Conservation (phyloP, 2,888 invertebrate genomes). For the Lomographa bimaculata region DNA sequence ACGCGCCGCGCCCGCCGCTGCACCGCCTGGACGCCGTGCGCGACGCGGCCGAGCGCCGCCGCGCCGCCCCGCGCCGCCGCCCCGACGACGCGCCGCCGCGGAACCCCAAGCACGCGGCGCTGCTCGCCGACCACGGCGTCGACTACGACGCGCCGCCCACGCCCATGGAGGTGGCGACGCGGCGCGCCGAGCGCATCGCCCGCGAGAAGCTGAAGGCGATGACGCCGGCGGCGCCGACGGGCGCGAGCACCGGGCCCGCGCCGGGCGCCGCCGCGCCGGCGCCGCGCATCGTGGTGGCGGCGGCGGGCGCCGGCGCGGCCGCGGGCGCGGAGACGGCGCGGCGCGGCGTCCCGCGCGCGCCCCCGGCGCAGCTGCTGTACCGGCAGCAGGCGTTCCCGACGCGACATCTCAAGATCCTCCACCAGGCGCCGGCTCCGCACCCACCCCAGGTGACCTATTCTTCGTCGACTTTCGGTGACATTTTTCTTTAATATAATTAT, state of each 20-base stretch:
- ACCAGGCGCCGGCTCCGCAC: constrained; percentile 58
- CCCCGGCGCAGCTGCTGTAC: constrained; percentile 83
- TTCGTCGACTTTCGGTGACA: too few species aligned
- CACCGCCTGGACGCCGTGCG: constrained; percentile 90
- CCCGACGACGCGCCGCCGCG: constrained; percentile 86
- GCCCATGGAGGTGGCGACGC: constrained; percentile 91
- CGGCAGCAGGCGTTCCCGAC: constrained; percentile 83
- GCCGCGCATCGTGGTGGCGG: constrained; percentile 73
- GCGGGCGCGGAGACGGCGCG: constrained; percentile 55
- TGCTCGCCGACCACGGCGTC: constrained; percentile 92
- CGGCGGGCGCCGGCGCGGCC: constrained; percentile 38
- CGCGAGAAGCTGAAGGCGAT: constrained; percentile 88
- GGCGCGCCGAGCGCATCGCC: constrained; percentile 92
- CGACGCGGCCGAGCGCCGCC: constrained; percentile 88
- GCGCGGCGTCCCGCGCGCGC: constrained; percentile 71
- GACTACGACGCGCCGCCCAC: constrained; percentile 93
- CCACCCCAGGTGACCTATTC: constrained; percentile 26
- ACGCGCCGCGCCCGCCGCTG: constrained; percentile 64
- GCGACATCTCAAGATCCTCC: constrained; percentile 76
- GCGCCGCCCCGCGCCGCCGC: constrained; percentile 90
- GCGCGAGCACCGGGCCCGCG: constrained; percentile 23
- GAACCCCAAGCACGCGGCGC: constrained; percentile 93
- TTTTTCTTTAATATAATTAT: too few species aligned
- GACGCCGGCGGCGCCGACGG: constrained; percentile 36
- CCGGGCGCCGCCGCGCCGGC: constrained; percentile 49